Base-by-base conservation (phyloP, 2,113 vertebrate species). In the Hemiprocne comata region DNA sequence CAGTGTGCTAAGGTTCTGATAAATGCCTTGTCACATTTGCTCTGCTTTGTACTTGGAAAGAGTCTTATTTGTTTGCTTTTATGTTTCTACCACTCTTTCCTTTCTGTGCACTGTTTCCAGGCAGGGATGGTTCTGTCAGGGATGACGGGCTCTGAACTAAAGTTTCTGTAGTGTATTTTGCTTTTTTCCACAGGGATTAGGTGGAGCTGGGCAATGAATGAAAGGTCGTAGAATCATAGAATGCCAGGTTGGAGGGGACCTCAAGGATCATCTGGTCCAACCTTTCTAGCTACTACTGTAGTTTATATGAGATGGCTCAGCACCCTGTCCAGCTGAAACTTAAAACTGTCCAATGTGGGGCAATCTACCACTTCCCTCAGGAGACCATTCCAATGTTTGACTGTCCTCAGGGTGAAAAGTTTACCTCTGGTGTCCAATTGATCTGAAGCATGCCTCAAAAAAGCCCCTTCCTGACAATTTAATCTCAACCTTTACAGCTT, bases 41-140 rank as follows among this genome's bases (percentile, higher is more conserved):
- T 92, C 48, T 79, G 67, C 73, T 96, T 84, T 78, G 48, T 91
- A 77, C 72, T 92, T 85, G 66, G 90, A 89, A 93, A 86, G 54
- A 93, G 55, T 84, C 75, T 75, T 92, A 78, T 87, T 97, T 97
- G 92, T 93, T 94, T 93, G 36, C 75, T 78, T 93, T 93, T 85
- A 90, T 90, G 80, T 94, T 95, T 87, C 40, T 90, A 75, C 58
- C 81, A 25, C 15, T 85, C n/a, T 44, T 28, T 79, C 46, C 75
- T 82, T 77, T 44, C 65, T 69, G 18, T 26, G 33, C 1, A 10
- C 44, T 1, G 1, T 84, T 95, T 95, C 80, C 40, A 83, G 76
- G 24, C 23, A 74, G 58, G 38, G 71, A 85, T 85, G 51, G 64
- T 78, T 93, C 66, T 55, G 31, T 62, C 42, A 85, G 51, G 31